Evolutionary conservation across 2,797 vertebrate species (phyloP).

Genomic region (Halcyon badia): DNA sequence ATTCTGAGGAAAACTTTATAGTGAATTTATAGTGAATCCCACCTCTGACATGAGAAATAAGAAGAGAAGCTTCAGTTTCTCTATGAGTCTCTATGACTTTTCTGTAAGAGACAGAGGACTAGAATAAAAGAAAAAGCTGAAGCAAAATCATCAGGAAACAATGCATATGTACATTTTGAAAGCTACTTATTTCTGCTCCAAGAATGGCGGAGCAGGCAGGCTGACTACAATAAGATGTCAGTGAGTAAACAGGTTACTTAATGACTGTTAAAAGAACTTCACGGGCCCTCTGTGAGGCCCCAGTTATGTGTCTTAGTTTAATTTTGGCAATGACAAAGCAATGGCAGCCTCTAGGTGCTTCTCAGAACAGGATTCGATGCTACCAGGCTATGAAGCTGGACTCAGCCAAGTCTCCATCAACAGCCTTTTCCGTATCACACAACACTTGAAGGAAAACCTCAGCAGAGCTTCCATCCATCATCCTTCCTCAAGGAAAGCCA

Average conservation of each 20-base stretch:
- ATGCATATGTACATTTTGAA: not conserved
- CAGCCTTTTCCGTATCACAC: not conserved
- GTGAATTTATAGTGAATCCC: not conserved
- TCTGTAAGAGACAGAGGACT: not conserved
- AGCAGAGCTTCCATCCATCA: not conserved
- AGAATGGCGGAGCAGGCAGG: not conserved
- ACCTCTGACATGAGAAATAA: not conserved
- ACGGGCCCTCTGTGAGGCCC: not conserved
- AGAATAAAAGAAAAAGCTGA: not conserved
- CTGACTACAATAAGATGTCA: not conserved
- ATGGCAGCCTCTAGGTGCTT: not conserved
- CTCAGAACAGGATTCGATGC: not conserved
- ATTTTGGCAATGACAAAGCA: not conserved
- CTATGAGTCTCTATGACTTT: not conserved
- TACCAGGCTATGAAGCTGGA: not conserved
- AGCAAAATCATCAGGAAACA: not conserved
- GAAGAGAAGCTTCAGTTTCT: not conserved
- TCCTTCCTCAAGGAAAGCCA: not conserved
- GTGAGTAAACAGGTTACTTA: not conserved
- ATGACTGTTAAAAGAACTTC: not conserved
- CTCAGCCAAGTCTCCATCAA: not conserved
- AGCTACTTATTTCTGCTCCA: not conserved
- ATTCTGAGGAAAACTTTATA: not conserved
- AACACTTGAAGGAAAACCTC: not conserved
- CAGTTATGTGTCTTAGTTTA: not conserved